Evolutionary conservation across 53 echinoderm and acorn worm species (phyloP), one percentile per base, ranked within the genome.

Genomic region (Arbacia lixula): DNA sequence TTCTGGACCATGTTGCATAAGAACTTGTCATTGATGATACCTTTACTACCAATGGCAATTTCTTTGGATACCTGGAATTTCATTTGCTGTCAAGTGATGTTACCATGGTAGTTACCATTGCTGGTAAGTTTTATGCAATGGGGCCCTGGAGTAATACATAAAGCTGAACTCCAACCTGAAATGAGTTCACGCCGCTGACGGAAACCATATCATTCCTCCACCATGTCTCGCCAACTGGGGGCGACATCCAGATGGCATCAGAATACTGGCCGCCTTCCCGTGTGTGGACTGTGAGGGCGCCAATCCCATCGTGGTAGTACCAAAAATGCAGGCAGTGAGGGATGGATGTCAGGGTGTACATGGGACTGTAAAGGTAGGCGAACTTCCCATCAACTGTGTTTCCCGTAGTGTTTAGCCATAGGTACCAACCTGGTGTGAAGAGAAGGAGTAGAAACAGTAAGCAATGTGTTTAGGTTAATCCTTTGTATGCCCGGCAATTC

Each of bases 281-380:
- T 10, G 75, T 52, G 36, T 75, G 75, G 24, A 75, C 75, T 0
- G 75, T 54, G 56, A 75, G 53, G 36, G 75, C 75, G 35, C 75
- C 75, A 1, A 53, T 26, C 1, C 53, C 54, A 12, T 75, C 75
- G 22, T 75, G 55, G 36, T 75, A 75, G 0, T 75, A 75, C 35
- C 35, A 75, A 35, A 75, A 75, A 8, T 54, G 75, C 52, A 75
- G 75, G 20, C 75, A 75, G 55, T 75, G 75, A 2, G 75, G 75
- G 12, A 75, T 52, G 6, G 75, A 53, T 6, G 75, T 75, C 55
- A 75, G 36, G 0, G 54, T 53, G 36, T 75, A 75, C 5, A 36
- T 75, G 20, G 75, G 75, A 19, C 75, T 75, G 75, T 20, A 75
- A 9, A 75, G 53, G 55, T 34, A 34, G 53, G 75, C 75, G 2